Percentiles rank a stretch among this genome's conserved stretches.
Conservation (phyloP, 2,888 invertebrate genomes). For the Odontocerum albicorne region DNA sequence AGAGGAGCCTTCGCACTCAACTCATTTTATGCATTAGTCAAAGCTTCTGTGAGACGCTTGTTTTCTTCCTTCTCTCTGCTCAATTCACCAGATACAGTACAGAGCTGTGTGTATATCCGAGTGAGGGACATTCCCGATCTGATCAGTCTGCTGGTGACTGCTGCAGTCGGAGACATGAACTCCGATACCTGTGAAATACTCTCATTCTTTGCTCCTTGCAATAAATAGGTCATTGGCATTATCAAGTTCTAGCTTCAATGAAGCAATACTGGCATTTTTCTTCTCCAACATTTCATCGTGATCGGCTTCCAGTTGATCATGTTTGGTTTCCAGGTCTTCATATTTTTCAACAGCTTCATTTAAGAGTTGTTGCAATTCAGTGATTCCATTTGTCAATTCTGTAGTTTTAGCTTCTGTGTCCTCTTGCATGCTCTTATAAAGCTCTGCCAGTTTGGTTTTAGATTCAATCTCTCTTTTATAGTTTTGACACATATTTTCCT, state of each 20-base stretch:
- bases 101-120: constrained; percentile 87
- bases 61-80: constrained; percentile 79
- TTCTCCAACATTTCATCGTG: constrained; percentile 68
- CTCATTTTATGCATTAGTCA: constrained; percentile 81
- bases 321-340: constrained; percentile 75
- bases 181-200: constrained; percentile 75
- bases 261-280: constrained; percentile 69
- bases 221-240: constrained; percentile 82
- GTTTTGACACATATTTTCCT: constrained; percentile 73
- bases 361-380: constrained; percentile 73
- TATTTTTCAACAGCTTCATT: constrained; percentile 80
- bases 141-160: constrained; percentile 80
- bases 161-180: constrained; percentile 85
- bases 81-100: constrained; percentile 75
- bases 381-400: constrained; percentile 75
- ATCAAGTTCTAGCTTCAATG: constrained; percentile 75
- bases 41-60: constrained; percentile 73
- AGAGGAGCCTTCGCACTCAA: constrained; percentile 88
- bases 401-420: constrained; percentile 77
- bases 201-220: constrained; percentile 72
- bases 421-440: constrained; percentile 80
- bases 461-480: constrained; percentile 81
- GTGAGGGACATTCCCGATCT: constrained; percentile 89
- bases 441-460: constrained; percentile 79
- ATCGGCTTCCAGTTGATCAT: constrained; percentile 63